phyloP scores from a whole-genome alignment of 2,797 vertebrate species.

The Megalops cyprinoides region DNA sequence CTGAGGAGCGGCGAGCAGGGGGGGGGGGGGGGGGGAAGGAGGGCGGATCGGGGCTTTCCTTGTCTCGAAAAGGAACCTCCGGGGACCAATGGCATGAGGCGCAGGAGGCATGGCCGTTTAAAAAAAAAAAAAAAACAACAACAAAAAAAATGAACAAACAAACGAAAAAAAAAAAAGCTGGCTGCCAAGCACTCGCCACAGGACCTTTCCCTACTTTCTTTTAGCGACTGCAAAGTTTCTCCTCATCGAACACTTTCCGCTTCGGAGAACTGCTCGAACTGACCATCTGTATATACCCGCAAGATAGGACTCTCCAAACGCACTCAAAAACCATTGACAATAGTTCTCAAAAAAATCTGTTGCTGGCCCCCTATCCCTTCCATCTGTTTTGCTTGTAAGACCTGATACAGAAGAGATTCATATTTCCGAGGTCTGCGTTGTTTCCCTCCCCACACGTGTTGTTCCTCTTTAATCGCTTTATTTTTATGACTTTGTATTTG shows the following conservation, averaged over 20 bases:
- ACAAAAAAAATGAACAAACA: not conserved
- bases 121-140: constrained; percentile 12
- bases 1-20: constrained; percentile 69
- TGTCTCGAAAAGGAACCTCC: not conserved
- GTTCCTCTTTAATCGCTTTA: constrained; percentile 14
- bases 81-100: constrained; percentile 12
- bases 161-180: constrained; percentile 20
- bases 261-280: constrained; percentile 30
- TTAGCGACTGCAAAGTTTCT: constrained; percentile 20
- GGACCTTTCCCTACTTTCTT: constrained; percentile 33
- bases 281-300: constrained; percentile 5
- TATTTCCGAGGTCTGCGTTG: constrained; percentile 9
- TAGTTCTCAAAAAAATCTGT: constrained; percentile 5
- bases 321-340: not conserved
- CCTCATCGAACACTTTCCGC: constrained; percentile 30
- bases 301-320: not conserved
- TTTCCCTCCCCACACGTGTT: constrained; percentile 14
- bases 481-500: constrained; percentile 26
- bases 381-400: constrained; percentile 45
- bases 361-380: constrained; percentile 48
- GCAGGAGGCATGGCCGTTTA: not conserved
- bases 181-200: constrained; percentile 30
- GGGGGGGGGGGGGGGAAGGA: constrained; percentile 52
- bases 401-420: constrained; percentile 39
- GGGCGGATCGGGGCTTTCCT: constrained; percentile 44